Conservation (phyloP, 2,797 vertebrate species). For the Ambastaia sidthimunki region DNA sequence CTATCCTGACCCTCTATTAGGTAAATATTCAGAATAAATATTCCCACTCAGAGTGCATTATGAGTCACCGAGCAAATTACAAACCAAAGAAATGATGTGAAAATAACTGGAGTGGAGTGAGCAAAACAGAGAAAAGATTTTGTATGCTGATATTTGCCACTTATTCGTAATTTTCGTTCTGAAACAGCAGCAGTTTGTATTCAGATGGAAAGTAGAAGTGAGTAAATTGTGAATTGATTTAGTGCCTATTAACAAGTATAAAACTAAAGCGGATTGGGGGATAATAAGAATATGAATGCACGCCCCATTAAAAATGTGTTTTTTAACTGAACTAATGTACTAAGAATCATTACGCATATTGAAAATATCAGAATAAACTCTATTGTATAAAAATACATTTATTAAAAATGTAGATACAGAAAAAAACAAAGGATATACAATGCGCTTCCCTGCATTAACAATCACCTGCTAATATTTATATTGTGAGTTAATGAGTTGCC, state of each 20-base stretch:
- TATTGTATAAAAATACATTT: conserved; percentile 35
- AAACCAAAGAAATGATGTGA: conserved; percentile 32
- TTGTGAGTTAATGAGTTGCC: conserved; percentile 54
- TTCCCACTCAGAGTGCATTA: conserved; percentile 34
- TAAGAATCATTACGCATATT: conserved; percentile 42
- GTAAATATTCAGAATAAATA: conserved; percentile 53
- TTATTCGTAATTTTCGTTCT: conserved; percentile 28
- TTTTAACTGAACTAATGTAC: conserved; percentile 35
- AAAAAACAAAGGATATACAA: conserved; percentile 37
- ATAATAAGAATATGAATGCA: conserved; percentile 41
- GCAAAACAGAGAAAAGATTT: conserved; percentile 40
- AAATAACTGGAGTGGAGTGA: conserved; percentile 41
- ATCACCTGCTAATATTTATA: conserved; percentile 57
- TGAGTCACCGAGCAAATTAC: conserved; percentile 54
- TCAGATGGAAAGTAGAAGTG: conserved; percentile 51
- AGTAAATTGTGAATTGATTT: conserved; percentile 25
- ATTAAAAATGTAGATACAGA: not conserved
- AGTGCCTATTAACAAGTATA: conserved; percentile 36
- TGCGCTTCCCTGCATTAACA: conserved; percentile 48
- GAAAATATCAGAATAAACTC: conserved; percentile 30
- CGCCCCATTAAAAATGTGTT: conserved; percentile 35
- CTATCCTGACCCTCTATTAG: conserved; percentile 37
- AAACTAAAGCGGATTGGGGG: conserved; percentile 19
- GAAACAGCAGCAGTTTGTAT: conserved; percentile 35
- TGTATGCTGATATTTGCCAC: conserved; percentile 26